phyloP scores from a whole-genome alignment of 2,888 invertebrate genomes.

The Drosophila planitibia region DNA sequence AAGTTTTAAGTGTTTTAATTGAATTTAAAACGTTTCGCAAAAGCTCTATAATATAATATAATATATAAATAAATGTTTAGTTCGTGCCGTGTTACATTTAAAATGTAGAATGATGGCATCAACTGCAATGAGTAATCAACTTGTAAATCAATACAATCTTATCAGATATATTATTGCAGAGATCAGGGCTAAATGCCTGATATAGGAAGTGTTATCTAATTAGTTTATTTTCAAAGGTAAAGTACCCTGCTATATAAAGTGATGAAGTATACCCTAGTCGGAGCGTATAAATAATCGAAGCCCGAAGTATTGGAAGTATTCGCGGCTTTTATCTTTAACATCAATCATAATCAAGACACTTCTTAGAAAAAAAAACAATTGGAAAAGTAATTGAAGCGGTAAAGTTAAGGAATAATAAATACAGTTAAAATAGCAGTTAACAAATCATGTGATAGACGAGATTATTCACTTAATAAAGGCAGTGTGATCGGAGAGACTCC shows the following conservation, averaged over 20 bases:
- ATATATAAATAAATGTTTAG: not conserved
- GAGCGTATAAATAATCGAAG: not conserved
- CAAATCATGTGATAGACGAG: not conserved
- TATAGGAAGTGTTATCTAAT: constrained; percentile 5
- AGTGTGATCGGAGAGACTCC: not conserved
- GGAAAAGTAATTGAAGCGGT: not conserved
- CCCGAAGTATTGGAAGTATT: not conserved
- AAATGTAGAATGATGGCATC: not conserved
- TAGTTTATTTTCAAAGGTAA: not conserved
- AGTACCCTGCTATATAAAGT: not conserved
- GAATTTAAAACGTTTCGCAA: no score
- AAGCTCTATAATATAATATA: not conserved
- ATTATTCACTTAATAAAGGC: not conserved
- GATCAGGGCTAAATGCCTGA: constrained; percentile 21
- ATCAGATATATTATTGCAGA: constrained; percentile 11
- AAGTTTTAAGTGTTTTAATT: no score
- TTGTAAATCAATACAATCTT: constrained; percentile 31
- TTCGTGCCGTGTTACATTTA: not conserved
- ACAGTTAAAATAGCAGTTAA: not conserved
- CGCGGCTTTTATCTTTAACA: not conserved
- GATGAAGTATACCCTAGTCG: not conserved
- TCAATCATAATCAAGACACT: not conserved
- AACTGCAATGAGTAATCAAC: constrained; percentile 10
- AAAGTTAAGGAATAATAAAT: not conserved
- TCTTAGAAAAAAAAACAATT: not conserved